Evolutionary conservation across 1,140 invertebrate genomes (phyloP).

Genomic region (Cydia strobilella): DNA sequence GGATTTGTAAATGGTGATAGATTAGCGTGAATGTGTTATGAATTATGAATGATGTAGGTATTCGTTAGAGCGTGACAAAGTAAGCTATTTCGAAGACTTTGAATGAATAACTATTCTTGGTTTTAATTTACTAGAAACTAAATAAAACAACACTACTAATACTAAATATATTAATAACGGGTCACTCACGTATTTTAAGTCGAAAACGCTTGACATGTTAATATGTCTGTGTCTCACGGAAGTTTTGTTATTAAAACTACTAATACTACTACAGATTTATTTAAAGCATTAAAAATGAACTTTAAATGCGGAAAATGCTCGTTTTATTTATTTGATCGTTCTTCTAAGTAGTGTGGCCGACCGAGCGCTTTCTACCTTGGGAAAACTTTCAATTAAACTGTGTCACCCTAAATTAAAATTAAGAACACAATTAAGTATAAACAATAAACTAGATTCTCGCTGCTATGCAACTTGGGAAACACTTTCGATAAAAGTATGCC

Average conservation of each 20-base stretch:
- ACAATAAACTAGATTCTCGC: background rate
- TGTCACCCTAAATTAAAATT: slow-evolving; percentile 9
- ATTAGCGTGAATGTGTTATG: slow-evolving; percentile 3
- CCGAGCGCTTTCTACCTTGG: too few species aligned
- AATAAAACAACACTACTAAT: background rate
- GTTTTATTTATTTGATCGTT: too few species aligned
- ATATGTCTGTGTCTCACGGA: too few species aligned
- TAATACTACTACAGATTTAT: too few species aligned
- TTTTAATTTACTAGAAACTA: background rate
- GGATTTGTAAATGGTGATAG: slow-evolving; percentile 12
- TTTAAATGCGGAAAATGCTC: too few species aligned
- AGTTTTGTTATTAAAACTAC: too few species aligned
- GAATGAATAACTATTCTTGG: background rate
- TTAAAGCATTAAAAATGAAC: background rate
- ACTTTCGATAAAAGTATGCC: slow-evolving; percentile 11
- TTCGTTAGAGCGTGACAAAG: slow-evolving; percentile 9
- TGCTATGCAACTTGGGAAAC: background rate
- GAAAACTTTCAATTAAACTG: background rate
- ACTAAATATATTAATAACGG: too few species aligned
- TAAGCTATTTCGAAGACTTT: background rate
- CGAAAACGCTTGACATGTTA: too few species aligned
- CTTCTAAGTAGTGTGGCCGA: too few species aligned
- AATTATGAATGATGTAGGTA: slow-evolving; percentile 23
- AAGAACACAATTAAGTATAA: background rate
- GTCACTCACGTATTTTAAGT: too few species aligned